Conservation (phyloP, 2,113 vertebrate species). For the Psammodynastes pulverulentus region DNA sequence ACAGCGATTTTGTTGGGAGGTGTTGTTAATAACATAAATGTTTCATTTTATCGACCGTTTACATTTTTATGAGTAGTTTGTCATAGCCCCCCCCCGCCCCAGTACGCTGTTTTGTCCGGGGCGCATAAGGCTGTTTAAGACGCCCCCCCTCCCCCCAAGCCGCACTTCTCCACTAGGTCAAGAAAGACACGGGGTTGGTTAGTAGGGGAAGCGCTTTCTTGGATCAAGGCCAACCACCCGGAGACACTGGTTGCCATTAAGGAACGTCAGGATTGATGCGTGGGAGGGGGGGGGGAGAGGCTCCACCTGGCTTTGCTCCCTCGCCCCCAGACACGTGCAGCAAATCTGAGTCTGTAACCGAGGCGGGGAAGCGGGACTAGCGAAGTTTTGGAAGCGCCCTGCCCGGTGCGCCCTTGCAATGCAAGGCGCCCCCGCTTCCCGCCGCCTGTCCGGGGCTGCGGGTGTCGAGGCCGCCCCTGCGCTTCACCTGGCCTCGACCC, state of each 20-base stretch:
- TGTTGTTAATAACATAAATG: too few species aligned
- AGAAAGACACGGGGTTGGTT: not conserved
- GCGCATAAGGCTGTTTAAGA: too few species aligned
- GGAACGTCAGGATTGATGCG: too few species aligned
- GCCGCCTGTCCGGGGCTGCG: too few species aligned
- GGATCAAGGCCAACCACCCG: not conserved
- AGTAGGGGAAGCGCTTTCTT: not conserved
- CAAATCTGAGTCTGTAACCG: not conserved
- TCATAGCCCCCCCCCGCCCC: too few species aligned
- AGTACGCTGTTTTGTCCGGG: too few species aligned
- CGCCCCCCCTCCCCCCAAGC: too few species aligned
- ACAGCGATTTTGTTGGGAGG: too few species aligned
- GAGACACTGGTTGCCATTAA: not conserved
- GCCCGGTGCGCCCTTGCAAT: not conserved
- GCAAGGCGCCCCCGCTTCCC: accelerated
- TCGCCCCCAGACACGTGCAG: too few species aligned
- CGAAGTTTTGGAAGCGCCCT: slow-evolving; percentile 6
- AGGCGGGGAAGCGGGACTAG: slow-evolving; percentile 51
- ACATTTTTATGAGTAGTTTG: too few species aligned
- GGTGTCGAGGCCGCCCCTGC: not conserved
- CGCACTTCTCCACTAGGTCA: not conserved
- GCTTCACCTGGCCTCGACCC: not conserved
- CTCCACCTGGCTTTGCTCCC: not conserved
- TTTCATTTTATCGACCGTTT: too few species aligned
- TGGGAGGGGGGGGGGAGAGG: not conserved